Base-by-base conservation (phyloP, 2,113 vertebrate species). In the Thalassoma bifasciatum region DNA sequence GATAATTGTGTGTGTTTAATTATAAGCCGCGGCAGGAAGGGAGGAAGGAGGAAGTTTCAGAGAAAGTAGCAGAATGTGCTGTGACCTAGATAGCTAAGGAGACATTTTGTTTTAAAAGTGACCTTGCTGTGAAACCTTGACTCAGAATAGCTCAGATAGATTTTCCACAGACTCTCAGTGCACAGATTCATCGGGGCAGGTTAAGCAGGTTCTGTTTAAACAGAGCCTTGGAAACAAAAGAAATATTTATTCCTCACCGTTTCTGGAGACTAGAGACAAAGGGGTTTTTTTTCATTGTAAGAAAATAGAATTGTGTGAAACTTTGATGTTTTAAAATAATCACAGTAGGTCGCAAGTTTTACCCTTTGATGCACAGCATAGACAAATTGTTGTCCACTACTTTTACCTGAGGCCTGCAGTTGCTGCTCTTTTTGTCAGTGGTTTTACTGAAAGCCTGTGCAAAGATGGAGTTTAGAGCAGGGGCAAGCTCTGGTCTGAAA, bases 1-100 rank as follows among this genome's bases (percentile, higher is more conserved):
- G 94, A 94, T 94, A 94, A 95, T 94, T 94, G 93, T 92, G 91
- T 86, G 93, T 91, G 92, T 94, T 94, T 95, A 94, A 95, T 95
- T 94, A 94, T 93, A 93, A 93, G 88, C 92, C 60, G 80, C 68
- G 73, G 87, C 86, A 85, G 85, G 86, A 89, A 90, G 90, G 72
- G 80, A 70, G 83, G 66, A 66, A 75, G 52, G 14, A 88, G 89
- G 84, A 91, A 86, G 89, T 94, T 94, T 92, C 71, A 51, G 89
- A 91, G 84, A 92, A 93, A 93, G 91, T 93, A 84, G 74, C 85
- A 90, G 87, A 81, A 84, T 85, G 84, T 77, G 77, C 80, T 87
- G 85, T 93, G 94, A 94, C 93, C 94, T 90, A 95, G 85, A 94
- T 95, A 91, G 77, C 64, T 68, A 83, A 76, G 90, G 91, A 93